These are phyloP conservation scores for Tuta absoluta DNA, from an alignment of 2,888 invertebrate species.

Conservation along the genomic window DNA sequence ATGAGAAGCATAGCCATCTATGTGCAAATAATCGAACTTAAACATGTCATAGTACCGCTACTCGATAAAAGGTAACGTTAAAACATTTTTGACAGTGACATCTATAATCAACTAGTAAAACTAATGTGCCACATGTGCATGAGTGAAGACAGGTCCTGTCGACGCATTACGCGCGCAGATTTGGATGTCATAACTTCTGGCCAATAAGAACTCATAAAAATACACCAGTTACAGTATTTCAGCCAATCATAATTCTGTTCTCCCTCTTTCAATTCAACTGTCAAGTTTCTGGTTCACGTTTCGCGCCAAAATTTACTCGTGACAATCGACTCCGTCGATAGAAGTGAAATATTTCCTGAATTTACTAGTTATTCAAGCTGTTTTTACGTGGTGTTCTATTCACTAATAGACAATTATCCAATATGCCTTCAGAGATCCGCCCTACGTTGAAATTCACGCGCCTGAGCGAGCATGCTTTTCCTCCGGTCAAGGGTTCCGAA, in stretches of 20 bases:
- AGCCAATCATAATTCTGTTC: too few species aligned
- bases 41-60: too few species aligned
- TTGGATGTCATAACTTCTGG: too few species aligned
- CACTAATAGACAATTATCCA: conserved; percentile 32
- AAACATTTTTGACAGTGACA: neutral
- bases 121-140: neutral
- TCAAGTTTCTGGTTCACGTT: neutral
- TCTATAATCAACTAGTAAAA: neutral
- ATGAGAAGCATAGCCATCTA: too few species aligned
- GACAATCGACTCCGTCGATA: neutral
- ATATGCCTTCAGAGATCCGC: conserved; percentile 56
- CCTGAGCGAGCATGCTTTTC: conserved; percentile 89
- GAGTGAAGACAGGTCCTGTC: too few species aligned
- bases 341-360: neutral
- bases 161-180: too few species aligned
- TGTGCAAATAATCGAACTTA: neutral
- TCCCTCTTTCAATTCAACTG: neutral
- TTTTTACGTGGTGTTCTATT: conserved; percentile 4
- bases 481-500: conserved; percentile 91
- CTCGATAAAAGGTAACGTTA: too few species aligned
- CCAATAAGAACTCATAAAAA: too few species aligned
- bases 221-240: too few species aligned
- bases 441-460: conserved; percentile 87
- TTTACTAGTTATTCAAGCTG: conserved; percentile 26
- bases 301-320: neutral